Base-by-base conservation (phyloP, 2,888 invertebrate species). In the Congeria kusceri region DNA sequence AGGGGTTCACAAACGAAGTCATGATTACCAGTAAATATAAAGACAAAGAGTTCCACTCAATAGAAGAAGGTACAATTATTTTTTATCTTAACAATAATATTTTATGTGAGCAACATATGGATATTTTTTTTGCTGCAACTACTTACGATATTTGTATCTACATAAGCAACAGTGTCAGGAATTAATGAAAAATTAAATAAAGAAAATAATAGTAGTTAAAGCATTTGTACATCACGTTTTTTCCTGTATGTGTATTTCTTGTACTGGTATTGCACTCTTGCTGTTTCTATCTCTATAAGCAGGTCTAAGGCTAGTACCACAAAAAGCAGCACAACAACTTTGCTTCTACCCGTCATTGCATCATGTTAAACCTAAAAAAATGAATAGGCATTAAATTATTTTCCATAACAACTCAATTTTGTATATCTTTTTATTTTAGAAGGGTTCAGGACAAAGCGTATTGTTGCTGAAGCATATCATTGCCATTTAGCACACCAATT, bases 241-340 rank as follows among this genome's bases (percentile, higher is more conserved):
- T 90, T 90, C 69, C 85, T 88, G 83, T 86, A 90, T 47, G 88
- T 86, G 57, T 89, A 90, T 76, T 87, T 85, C 62, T 87, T 88
- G 68, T 77, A 89, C 49, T 86, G 77, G 63, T 87, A 89, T n/a
- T 82, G 67, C 4, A 83, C 82, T 44, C 71, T 84, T 13, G 59
- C 83, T 25, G 77, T 69, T 25, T 57, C 46, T 27, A 53, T 57
- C 13, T 69, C 73, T 56, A 27, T 18, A 3, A 80, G 13, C 11
- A 59, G 39, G 27, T 65, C 39, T 5, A 67, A 25, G 3, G 77
- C 20, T 11, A 80, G 57, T 5, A 77, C n/a, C 15, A 64, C 32
- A 27, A 44, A 39, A 7, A 72, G 53, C 1, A 53, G 25, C 2
- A 20, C 13, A 20, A 53, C 20, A 53, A 53, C 20, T 25, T 23